Evolutionary conservation across 2,888 invertebrate genomes (phyloP).

Genomic region (Microctonus aethiopoides): DNA sequence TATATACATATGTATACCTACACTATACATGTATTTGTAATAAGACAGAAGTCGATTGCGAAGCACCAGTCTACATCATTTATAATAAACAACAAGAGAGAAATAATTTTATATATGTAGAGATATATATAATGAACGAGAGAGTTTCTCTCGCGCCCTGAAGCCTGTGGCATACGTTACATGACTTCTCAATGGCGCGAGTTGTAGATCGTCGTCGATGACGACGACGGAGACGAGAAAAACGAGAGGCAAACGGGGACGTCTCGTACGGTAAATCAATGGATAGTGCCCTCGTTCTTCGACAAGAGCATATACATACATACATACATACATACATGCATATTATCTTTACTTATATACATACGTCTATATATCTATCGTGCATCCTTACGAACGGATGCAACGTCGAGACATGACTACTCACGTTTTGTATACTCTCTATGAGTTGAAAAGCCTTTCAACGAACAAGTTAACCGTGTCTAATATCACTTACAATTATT

Average conservation of each 20-base stretch:
- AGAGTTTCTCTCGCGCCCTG: constrained; percentile 37
- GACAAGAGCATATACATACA: constrained; percentile 11
- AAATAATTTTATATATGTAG: neutral
- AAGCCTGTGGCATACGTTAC: constrained; percentile 34
- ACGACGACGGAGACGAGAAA: neutral
- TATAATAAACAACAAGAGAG: constrained; percentile 26
- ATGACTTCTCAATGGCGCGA: constrained; percentile 34
- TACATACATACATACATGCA: neutral
- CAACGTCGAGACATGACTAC: constrained; percentile 7
- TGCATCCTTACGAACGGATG: constrained; percentile 10
- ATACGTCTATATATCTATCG: neutral
- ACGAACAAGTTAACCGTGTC: constrained; percentile 11
- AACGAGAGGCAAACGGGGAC: constrained; percentile 25
- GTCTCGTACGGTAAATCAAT: constrained; percentile 44
- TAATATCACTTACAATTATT: constrained; percentile 7
- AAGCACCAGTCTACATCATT: neutral
- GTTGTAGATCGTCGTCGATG: constrained; percentile 35
- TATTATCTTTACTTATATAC: neutral
- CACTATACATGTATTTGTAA: neutral
- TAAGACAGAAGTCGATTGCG: constrained; percentile 20
- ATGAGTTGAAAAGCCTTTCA: constrained; percentile 17
- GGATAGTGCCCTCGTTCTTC: constrained; percentile 41
- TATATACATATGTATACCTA: too few species aligned
- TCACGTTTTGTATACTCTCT: neutral
- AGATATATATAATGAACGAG: constrained; percentile 5